Evolutionary conservation across 2,888 invertebrate species (phyloP).

Genomic region (Rotaria sp.): DNA sequence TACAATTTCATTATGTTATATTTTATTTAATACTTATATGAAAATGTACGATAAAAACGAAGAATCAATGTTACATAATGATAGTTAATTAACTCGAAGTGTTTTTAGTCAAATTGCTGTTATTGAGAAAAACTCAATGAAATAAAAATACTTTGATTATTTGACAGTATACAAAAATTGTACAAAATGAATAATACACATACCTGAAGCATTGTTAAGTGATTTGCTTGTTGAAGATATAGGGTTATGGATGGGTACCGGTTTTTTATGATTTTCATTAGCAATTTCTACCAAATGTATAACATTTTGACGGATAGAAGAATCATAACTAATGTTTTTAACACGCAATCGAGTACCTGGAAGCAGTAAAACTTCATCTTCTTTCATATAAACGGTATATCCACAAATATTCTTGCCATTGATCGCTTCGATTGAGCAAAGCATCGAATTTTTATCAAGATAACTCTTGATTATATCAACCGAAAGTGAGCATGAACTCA

Average conservation of each 20-base stretch:
- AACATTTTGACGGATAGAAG: neutral
- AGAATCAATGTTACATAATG: no score
- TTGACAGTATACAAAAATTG: no score
- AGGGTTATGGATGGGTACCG: neutral
- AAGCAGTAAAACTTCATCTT: neutral
- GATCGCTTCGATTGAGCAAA: neutral
- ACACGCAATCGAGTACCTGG: neutral
- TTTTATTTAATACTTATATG: no score
- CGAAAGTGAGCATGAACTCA: neutral
- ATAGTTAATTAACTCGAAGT: no score
- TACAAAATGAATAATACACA: no score
- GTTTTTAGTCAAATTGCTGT: no score
- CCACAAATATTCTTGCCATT: neutral
- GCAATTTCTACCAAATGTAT: neutral
- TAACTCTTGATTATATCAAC: neutral
- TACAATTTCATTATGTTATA: no score
- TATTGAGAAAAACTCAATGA: no score
- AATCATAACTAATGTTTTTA: neutral
- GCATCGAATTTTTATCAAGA: neutral
- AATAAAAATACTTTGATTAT: no score
- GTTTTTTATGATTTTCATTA: neutral
- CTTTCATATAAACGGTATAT: neutral
- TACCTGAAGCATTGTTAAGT: no score
- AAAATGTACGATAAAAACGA: no score
- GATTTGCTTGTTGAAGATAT: no score